These are phyloP conservation scores for Castor canadensis DNA, from an alignment of 2,113 vertebrate species.

Conservation along the genomic window DNA sequence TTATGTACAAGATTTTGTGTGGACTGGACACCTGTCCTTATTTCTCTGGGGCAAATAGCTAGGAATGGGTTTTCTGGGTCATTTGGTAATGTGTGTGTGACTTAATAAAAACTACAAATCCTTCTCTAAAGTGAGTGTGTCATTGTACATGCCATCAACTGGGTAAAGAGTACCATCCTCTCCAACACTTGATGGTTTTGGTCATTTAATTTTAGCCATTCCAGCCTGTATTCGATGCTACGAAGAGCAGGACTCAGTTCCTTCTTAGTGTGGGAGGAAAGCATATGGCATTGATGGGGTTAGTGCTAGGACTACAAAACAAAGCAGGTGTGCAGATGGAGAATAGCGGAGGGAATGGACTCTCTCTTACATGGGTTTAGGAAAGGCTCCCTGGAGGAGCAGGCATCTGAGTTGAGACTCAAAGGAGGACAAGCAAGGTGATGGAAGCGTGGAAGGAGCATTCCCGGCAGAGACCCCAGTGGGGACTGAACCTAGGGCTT, in stretches of 20 bases:
- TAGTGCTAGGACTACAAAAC: neutral
- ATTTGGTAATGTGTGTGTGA: neutral
- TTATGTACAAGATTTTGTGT: neutral
- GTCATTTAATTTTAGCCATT: neutral
- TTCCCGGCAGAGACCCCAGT: neutral
- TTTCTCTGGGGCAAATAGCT: neutral
- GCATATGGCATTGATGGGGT: neutral
- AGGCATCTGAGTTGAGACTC: neutral
- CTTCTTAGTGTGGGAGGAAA: neutral
- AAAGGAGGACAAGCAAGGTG: neutral
- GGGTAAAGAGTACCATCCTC: too few relatives aligned
- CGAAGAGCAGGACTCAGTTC: neutral
- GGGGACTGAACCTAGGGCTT: neutral
- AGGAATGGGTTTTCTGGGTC: neutral
- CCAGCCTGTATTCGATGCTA: neutral
- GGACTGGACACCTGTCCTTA: neutral
- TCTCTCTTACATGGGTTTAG: neutral
- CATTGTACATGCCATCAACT: rapidly evolving
- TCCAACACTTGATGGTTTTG: neutral
- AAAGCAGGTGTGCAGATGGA: neutral
- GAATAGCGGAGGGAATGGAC: neutral
- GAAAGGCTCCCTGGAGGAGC: neutral
- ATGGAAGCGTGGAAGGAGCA: neutral
- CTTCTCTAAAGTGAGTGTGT: neutral
- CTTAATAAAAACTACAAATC: neutral